Conservation (phyloP, 2,888 invertebrate species). For the Apodemia duryi region DNA sequence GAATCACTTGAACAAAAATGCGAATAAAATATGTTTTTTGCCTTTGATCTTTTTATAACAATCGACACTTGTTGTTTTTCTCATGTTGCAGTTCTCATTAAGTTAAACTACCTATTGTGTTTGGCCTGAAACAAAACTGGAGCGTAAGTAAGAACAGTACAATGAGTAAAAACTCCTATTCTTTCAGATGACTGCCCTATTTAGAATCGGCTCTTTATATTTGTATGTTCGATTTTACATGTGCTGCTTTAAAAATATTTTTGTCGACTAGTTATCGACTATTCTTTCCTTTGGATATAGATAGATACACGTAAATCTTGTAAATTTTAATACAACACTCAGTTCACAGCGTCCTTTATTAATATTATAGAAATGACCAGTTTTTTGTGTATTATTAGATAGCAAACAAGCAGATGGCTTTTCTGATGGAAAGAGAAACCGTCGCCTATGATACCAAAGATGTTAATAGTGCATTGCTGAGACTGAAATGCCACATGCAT, state of each 20-base stretch:
- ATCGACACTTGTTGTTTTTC: background rate
- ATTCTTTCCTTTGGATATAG: background rate
- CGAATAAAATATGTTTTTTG: background rate
- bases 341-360: no score
- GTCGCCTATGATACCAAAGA: no score
- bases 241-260: background rate
- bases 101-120: background rate
- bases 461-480: no score
- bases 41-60: background rate
- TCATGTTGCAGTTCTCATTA: constrained; percentile 1
- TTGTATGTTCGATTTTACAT: background rate
- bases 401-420: no score
- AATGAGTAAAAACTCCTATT: background rate
- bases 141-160: constrained; percentile 4
- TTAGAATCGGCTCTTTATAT: background rate
- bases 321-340: no score
- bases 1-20: no score
- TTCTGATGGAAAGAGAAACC: no score
- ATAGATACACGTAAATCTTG: no score
- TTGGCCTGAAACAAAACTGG: constrained; percentile 4
- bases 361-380: no score
- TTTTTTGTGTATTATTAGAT: no score
- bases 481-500: no score
- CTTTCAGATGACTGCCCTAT: background rate
- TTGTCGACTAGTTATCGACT: background rate